phyloP scores from a whole-genome alignment of 2,113 vertebrate species.

The Corvus moneduloides region DNA sequence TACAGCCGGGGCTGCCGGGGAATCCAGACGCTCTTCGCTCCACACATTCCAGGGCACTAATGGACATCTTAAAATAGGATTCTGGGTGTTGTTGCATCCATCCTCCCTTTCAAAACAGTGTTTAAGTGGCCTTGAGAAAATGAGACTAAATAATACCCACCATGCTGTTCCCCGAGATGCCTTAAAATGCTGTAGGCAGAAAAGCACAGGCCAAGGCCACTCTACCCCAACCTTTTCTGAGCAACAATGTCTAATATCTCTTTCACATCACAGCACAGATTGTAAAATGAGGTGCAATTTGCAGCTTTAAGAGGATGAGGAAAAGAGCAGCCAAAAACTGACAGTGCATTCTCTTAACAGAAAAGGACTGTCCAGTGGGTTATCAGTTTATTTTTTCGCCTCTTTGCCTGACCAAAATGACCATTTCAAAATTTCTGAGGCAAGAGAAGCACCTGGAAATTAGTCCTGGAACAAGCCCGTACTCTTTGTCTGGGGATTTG shows the following conservation, averaged over 20 bases:
- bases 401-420: neutral
- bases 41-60: constrained; percentile 20
- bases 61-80: constrained; percentile 38
- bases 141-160: constrained; percentile 40
- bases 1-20: neutral
- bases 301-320: neutral
- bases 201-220: neutral
- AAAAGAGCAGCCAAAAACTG: constrained; percentile 10
- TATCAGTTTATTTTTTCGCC: constrained; percentile 4
- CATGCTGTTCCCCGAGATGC: neutral
- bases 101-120: neutral
- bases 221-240: constrained; percentile 28
- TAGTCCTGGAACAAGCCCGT: neutral
- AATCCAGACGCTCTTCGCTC: neutral
- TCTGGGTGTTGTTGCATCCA: neutral
- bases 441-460: neutral
- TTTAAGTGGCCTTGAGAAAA: constrained; percentile 52
- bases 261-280: constrained; percentile 37
- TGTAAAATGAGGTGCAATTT: constrained; percentile 44
- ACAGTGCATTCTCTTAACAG: neutral
- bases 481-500: neutral
- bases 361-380: neutral
- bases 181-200: constrained; percentile 18
- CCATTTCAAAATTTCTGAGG: neutral
- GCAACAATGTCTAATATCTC: constrained; percentile 33